Evolutionary conservation across 2,888 invertebrate genomes (phyloP).

Genomic region (Leptinotarsa tumamoca): DNA sequence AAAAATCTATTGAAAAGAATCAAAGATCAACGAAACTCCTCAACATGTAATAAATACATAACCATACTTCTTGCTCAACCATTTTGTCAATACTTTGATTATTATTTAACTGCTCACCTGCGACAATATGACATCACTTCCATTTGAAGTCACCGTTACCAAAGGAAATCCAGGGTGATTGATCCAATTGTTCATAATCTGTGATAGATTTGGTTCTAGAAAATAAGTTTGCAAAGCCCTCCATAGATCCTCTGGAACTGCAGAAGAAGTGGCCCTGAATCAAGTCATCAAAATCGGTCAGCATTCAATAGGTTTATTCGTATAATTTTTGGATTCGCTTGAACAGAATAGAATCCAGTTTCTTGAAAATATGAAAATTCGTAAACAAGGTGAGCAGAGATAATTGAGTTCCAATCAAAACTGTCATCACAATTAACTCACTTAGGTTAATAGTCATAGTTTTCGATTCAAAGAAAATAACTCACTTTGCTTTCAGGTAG

Average conservation of each 20-base stretch:
- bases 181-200: slow-evolving; percentile 73
- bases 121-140: slow-evolving; percentile 35
- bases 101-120: slow-evolving; percentile 39
- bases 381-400: neutral
- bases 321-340: neutral
- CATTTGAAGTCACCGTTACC: slow-evolving; percentile 63
- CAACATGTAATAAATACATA: no score
- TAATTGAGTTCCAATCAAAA: neutral
- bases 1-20: no score
- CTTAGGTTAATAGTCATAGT: no score
- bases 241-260: slow-evolving; percentile 69
- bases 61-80: no score
- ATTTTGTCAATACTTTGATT: no score
- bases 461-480: slow-evolving; percentile 30
- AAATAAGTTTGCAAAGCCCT: slow-evolving; percentile 55
- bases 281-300: neutral
- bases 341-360: neutral
- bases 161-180: slow-evolving; percentile 72
- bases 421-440: neutral
- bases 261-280: slow-evolving; percentile 46
- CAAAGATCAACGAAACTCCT: no score
- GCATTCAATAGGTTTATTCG: neutral
- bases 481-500: slow-evolving; percentile 71
- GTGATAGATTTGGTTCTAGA: slow-evolving; percentile 34
- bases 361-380: neutral